A percentile compares a stretch with the other conserved stretches of the same genome.
Conservation (phyloP, 1,140 invertebrate species). For the Panagrolaimus sp. region DNA sequence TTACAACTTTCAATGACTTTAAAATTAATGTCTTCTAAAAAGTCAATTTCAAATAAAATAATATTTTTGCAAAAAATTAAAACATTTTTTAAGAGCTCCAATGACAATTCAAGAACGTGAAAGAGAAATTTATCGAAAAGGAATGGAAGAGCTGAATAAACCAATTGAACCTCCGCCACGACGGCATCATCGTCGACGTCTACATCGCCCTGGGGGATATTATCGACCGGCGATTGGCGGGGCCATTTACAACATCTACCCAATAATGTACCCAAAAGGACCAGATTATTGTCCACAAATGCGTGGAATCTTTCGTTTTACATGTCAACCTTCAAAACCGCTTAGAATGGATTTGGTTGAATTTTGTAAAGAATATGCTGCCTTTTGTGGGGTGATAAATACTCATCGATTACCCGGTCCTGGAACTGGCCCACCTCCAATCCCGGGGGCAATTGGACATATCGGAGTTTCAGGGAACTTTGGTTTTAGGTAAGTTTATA, state of each 20-base stretch:
- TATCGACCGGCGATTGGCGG: background rate
- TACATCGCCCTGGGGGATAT: background rate
- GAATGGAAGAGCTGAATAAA: constrained; percentile 3
- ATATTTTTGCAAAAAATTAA: no score
- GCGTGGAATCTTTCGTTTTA: constrained; percentile 36
- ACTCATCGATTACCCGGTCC: constrained; percentile 41
- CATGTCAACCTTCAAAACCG: constrained; percentile 42
- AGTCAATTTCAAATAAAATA: no score
- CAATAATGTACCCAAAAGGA: constrained; percentile 34
- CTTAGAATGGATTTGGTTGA: constrained; percentile 42
- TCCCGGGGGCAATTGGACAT: constrained; percentile 27
- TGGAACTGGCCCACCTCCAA: constrained; percentile 25
- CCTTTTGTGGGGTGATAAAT: constrained; percentile 33
- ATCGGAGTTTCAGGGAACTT: constrained; percentile 40
- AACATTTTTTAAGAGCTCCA: background rate
- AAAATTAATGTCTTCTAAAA: no score
- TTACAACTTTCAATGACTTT: no score
- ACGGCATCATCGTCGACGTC: background rate
- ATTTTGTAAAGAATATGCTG: constrained; percentile 43
- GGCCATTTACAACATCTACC: constrained; percentile 24
- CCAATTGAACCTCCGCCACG: background rate
- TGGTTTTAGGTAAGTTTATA: constrained; percentile 19
- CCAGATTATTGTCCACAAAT: constrained; percentile 34
- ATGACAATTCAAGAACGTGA: constrained; percentile 13
- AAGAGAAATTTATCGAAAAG: constrained; percentile 10